Evolutionary conservation across 2,797 vertebrate genomes (phyloP).

Genomic region (Dendrocincla tyrannina): DNA sequence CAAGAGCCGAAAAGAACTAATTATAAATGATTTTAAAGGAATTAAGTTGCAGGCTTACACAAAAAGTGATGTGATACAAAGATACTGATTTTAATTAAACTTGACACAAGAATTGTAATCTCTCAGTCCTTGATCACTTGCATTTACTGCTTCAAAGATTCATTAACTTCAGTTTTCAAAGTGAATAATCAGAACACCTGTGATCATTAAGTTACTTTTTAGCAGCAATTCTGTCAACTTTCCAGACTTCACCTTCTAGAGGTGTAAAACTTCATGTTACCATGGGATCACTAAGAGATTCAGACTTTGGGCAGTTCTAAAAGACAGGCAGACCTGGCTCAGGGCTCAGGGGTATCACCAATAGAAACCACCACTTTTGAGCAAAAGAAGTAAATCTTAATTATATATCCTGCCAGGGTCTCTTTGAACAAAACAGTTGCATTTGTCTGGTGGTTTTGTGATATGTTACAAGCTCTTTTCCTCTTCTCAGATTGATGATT

Average conservation of each 20-base stretch:
- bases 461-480: neutral
- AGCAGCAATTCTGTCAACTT: constrained; percentile 6
- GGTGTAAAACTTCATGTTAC: neutral
- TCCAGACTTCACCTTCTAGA: neutral
- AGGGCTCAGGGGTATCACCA: neutral
- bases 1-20: neutral
- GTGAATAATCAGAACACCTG: constrained; percentile 50
- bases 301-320: neutral
- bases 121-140: constrained; percentile 35
- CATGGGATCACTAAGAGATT: neutral
- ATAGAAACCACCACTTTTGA: neutral
- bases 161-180: constrained; percentile 46
- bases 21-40: neutral
- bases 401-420: neutral
- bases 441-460: neutral
- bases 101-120: constrained; percentile 33
- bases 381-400: neutral
- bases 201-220: constrained; percentile 12
- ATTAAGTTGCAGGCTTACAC: neutral
- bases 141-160: constrained; percentile 44
- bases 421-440: neutral
- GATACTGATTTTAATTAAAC: constrained; percentile 16
- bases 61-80: neutral
- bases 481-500: neutral
- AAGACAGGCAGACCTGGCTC: neutral